phyloP scores from a whole-genome alignment of 2,113 vertebrate species.

The Camarhynchus parvulus region DNA sequence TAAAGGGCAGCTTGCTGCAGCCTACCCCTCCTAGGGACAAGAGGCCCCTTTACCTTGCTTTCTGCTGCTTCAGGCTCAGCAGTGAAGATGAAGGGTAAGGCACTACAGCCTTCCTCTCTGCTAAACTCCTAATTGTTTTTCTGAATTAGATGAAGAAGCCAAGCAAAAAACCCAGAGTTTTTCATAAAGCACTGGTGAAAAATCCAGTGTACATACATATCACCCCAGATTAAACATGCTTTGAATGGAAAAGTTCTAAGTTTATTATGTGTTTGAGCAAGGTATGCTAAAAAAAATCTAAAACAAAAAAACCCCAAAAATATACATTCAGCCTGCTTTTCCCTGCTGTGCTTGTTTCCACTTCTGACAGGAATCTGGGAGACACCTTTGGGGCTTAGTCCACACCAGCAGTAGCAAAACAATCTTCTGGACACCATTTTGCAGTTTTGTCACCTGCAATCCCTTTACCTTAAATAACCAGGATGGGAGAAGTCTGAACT shows the following conservation, averaged over 20 bases:
- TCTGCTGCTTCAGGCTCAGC: background rate
- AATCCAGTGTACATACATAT: background rate
- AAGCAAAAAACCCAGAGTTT: background rate
- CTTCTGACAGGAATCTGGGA: background rate
- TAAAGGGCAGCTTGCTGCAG: background rate
- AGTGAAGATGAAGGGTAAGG: background rate
- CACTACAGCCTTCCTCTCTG: background rate
- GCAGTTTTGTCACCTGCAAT: background rate
- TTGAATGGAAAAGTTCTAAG: background rate
- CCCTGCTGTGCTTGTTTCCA: background rate
- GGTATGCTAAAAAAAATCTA: background rate
- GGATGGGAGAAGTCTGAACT: background rate
- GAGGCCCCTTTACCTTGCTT: background rate
- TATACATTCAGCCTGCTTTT: background rate
- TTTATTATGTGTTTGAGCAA: background rate
- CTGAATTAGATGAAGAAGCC: background rate
- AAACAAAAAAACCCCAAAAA: rapidly evolving
- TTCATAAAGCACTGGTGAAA: background rate
- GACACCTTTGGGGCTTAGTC: background rate
- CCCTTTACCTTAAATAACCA: background rate
- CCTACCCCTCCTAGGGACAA: background rate
- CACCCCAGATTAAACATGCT: background rate
- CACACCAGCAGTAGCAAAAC: background rate
- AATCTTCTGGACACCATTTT: background rate
- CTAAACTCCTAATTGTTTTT: background rate